Evolutionary conservation across 2,888 invertebrate species (phyloP).

Genomic region (Nycteola revayana): DNA sequence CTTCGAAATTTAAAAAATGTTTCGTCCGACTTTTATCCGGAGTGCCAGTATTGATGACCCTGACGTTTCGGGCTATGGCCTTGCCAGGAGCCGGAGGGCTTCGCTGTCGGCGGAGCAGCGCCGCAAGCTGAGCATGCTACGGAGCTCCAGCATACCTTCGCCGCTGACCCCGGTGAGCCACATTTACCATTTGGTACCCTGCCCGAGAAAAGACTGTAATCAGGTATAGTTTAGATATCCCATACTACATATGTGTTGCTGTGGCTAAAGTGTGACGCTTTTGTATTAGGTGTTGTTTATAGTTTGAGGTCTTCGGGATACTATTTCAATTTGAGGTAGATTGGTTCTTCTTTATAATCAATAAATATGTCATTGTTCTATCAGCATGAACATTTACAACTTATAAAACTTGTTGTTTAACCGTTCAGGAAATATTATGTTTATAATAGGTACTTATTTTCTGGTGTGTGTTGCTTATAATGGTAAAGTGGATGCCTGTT

Average conservation of each 20-base stretch:
- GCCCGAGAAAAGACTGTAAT: constrained; percentile 78
- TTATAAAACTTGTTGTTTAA: too few species aligned
- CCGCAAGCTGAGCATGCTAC: constrained; percentile 65
- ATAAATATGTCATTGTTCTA: too few species aligned
- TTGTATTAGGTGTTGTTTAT: too few species aligned
- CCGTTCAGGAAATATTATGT: too few species aligned
- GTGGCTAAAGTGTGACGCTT: constrained; percentile 32
- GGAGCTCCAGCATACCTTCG: constrained; percentile 62
- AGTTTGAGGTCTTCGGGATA: too few species aligned
- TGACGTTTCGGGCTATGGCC: constrained; percentile 59
- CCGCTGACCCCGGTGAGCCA: constrained; percentile 79
- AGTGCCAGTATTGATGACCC: constrained; percentile 61
- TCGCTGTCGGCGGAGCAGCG: constrained; percentile 72
- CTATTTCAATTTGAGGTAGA: too few species aligned
- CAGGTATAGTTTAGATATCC: constrained; percentile 63
- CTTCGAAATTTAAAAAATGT: constrained; percentile 40
- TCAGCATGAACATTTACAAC: too few species aligned
- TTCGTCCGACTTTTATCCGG: constrained; percentile 64
- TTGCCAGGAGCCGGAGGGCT: constrained; percentile 74
- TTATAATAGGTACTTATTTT: too few species aligned
- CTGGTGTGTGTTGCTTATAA: too few species aligned
- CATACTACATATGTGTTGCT: constrained; percentile 17
- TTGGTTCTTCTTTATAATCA: too few species aligned
- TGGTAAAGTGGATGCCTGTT: too few species aligned
- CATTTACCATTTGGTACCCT: constrained; percentile 81